phyloP scores from a whole-genome alignment of 2,113 vertebrate genomes.

The Oncorhynchus gorbuscha region DNA sequence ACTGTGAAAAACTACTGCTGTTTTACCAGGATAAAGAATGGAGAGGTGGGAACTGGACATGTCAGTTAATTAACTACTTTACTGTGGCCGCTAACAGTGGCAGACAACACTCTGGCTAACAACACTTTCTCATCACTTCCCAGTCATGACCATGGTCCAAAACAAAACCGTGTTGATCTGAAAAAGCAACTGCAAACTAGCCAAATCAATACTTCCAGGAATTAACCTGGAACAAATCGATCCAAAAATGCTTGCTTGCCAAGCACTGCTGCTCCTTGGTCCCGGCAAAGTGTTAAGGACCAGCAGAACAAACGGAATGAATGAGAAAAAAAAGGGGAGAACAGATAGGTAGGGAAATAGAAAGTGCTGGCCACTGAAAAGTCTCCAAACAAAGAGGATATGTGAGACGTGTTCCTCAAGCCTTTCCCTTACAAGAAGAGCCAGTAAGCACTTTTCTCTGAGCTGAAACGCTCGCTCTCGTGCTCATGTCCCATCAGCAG shows the following conservation, averaged over 20 bases:
- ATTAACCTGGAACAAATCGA: conserved; percentile 70
- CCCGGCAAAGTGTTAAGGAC: conserved; percentile 60
- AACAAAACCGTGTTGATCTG: conserved; percentile 43
- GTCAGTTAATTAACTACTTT: conserved; percentile 20
- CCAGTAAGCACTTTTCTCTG: conserved; percentile 80
- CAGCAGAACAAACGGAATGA: conserved; percentile 70
- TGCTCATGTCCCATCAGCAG: conserved; percentile 77
- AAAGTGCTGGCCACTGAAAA: conserved; percentile 81
- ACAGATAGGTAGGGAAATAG: conserved; percentile 67
- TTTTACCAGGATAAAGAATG: too few species aligned
- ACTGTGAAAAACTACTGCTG: too few species aligned
- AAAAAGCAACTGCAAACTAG: conserved; percentile 56
- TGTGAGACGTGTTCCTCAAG: conserved; percentile 75
- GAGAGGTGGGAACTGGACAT: too few species aligned
- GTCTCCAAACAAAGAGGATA: conserved; percentile 79
- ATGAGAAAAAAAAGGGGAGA: conserved; percentile 68
- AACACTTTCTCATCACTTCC: conserved; percentile 23
- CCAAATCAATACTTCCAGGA: conserved; percentile 53
- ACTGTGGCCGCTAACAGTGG: conserved; percentile 3
- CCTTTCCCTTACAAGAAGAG: conserved; percentile 73
- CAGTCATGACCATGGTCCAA: conserved; percentile 16
- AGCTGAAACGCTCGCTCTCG: conserved; percentile 71
- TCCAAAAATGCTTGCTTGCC: conserved; percentile 60
- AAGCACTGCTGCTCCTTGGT: conserved; percentile 54
- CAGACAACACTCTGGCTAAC: conserved; percentile 21